These are phyloP conservation scores for Ophiothrix spiculata DNA, from an alignment of 35 echinoderm and acorn worm species.

Conservation along the genomic window DNA sequence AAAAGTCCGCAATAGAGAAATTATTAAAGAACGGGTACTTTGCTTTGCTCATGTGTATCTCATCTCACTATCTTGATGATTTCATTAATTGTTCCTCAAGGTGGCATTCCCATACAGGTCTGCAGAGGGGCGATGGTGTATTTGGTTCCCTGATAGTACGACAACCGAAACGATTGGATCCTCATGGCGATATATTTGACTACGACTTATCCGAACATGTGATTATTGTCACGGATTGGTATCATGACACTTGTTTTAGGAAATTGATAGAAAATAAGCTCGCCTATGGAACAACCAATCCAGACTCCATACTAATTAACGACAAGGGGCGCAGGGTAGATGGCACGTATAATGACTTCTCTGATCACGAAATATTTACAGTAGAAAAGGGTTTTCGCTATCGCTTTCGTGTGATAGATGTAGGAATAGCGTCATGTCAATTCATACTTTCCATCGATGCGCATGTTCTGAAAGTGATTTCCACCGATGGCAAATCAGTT, in stretches of 20 bases:
- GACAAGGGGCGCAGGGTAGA: constrained; percentile 56
- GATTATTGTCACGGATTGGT: constrained; percentile 67
- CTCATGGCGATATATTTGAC: constrained; percentile 50
- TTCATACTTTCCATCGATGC: constrained; percentile 73
- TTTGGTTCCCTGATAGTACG: constrained; percentile 74
- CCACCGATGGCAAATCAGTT: constrained; percentile 69
- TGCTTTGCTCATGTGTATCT: too few relatives aligned
- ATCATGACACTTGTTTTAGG: constrained; percentile 46
- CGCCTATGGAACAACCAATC: constrained; percentile 57
- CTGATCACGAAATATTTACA: constrained; percentile 18
- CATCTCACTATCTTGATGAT: too few relatives aligned
- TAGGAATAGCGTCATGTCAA: constrained; percentile 65
- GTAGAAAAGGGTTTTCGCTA: constrained; percentile 58
- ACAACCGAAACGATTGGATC: constrained; percentile 38
- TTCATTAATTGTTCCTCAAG: background rate
- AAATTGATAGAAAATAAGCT: constrained; percentile 70
- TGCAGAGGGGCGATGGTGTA: constrained; percentile 66
- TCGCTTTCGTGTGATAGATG: constrained; percentile 70
- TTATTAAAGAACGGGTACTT: too few relatives aligned
- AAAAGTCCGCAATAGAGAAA: too few relatives aligned
- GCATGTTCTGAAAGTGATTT: constrained; percentile 68
- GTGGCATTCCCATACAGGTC: constrained; percentile 70
- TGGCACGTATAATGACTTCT: background rate
- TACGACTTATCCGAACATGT: constrained; percentile 73
- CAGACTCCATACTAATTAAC: constrained; percentile 86